Evolutionary conservation across 2,113 vertebrate species (phyloP), one percentile per base, ranked within the genome.

Genomic region (Vimba vimba): DNA sequence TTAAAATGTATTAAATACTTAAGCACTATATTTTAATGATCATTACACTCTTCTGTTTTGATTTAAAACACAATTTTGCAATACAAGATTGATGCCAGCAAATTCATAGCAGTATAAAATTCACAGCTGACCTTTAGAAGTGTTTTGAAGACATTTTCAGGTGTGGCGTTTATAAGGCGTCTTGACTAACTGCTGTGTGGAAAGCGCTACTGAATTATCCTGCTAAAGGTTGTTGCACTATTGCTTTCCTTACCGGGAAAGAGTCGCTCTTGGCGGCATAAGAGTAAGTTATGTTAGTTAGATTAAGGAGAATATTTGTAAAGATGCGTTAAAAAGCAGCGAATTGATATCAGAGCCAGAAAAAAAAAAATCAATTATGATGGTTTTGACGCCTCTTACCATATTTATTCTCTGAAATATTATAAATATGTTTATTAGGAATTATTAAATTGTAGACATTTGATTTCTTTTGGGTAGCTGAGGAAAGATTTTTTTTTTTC

Each of bases 151-250:
- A 74, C 43, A 74, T 47, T n/a, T 81, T 50, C 27, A 2, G 30
- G 1, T 52, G 74, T 66, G 52, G 12, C 13, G 27, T 83, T 79
- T 25, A 55, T 5, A 60, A 19, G 85, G 69, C 69, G 59, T 81
- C 71, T 59, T 85, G 69, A 78, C 62, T 69, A 69, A 69, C 82
- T 89, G 69, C 60, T 85, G 82, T 13, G 57, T 64, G 68, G 55
- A 71, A 78, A 82, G 69, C 59, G 87, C 85, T 87, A 89, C 83
- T 73, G 39, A 74, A 79, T 71, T 57, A 86, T 85, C 89, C 89
- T 91, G 91, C 91, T 90, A 94, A 95, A 94, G 95, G 92, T 95
- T 95, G 96, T 99, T 99, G 97, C 97, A 99, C 97, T 99, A 97
- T 95, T 94, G 94, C 95, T 97, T 96, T 97, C 95, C 95, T 94